A percentile compares a stretch with the other conserved stretches of the same genome.
phyloP scores from a whole-genome alignment of 1,140 invertebrate genomes.

The Colletes latitarsis region DNA sequence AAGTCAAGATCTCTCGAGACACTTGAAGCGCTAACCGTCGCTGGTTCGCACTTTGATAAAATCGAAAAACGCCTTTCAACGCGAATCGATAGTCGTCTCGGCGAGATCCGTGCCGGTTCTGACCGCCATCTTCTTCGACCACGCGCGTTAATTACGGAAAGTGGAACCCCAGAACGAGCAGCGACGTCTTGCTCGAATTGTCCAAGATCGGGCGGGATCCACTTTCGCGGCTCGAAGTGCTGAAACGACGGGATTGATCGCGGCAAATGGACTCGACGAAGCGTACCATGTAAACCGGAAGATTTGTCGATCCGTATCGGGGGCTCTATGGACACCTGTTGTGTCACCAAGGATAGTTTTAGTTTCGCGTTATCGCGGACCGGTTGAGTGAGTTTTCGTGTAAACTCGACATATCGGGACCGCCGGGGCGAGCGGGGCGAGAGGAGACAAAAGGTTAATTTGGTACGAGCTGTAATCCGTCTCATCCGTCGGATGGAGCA shows the following conservation, averaged over 20 bases:
- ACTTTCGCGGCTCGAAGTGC: slow-evolving; percentile 37
- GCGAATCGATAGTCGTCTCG: no score
- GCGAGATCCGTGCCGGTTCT: background rate
- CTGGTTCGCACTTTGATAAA: background rate
- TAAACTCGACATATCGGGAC: slow-evolving; percentile 66
- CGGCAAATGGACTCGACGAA: slow-evolving; percentile 58
- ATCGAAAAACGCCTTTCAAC: background rate
- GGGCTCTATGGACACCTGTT: slow-evolving; percentile 72
- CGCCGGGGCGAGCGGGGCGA: background rate
- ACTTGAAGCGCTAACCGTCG: slow-evolving; percentile 5
- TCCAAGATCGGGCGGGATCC: slow-evolving; percentile 37
- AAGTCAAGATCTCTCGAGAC: slow-evolving; percentile 26
- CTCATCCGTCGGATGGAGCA: slow-evolving; percentile 71
- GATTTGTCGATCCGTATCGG: slow-evolving; percentile 70
- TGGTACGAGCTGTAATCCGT: slow-evolving; percentile 80
- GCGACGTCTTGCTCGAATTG: background rate
- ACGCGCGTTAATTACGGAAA: no score
- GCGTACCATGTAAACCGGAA: slow-evolving; percentile 60
- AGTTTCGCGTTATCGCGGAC: slow-evolving; percentile 75
- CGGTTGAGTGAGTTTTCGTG: slow-evolving; percentile 78
- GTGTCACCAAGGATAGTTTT: slow-evolving; percentile 71
- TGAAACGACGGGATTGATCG: slow-evolving; percentile 53
- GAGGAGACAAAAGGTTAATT: slow-evolving; percentile 77
- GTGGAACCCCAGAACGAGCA: no score
- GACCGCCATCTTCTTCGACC: no score